Percentiles rank a stretch among this genome's conserved stretches.
phyloP scores from a whole-genome alignment of 2,113 vertebrate genomes.

The Paramisgurnus dabryanus region DNA sequence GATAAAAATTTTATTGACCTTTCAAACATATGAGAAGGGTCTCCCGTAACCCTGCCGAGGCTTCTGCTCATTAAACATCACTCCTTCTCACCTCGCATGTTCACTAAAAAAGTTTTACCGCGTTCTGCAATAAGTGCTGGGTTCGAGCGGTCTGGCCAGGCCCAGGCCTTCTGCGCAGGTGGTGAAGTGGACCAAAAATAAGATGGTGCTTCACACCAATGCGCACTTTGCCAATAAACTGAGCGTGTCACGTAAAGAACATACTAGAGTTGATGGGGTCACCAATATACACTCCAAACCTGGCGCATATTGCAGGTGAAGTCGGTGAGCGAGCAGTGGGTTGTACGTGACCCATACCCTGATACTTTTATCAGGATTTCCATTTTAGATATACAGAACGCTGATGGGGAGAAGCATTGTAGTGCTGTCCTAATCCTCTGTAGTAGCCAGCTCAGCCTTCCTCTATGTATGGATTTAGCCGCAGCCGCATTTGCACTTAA shows the following conservation, averaged over 20 bases:
- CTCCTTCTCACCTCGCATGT: constrained; percentile 38
- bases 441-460: constrained; percentile 56
- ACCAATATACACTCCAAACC: constrained; percentile 36
- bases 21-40: background rate
- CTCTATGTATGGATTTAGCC: constrained; percentile 49
- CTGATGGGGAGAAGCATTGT: constrained; percentile 71
- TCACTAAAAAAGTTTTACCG: constrained; percentile 41
- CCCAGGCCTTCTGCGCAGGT: constrained; percentile 35
- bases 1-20: too few relatives aligned
- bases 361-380: constrained; percentile 72
- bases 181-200: constrained; percentile 42
- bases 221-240: constrained; percentile 45
- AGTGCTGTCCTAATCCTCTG: constrained; percentile 66
- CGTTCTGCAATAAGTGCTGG: constrained; percentile 17
- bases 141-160: background rate
- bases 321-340: constrained; percentile 40
- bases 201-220: constrained; percentile 37
- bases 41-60: background rate
- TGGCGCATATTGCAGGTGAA: background rate
- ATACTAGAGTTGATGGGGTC: constrained; percentile 33
- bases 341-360: constrained; percentile 63
- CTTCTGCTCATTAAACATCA: constrained; percentile 31
- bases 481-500: constrained; percentile 51
- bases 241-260: constrained; percentile 44
- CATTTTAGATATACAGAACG: constrained; percentile 76